These are phyloP conservation scores for Mellilla xanthometata DNA, from an alignment of 2,888 invertebrate genomes.

Conservation along the genomic window DNA sequence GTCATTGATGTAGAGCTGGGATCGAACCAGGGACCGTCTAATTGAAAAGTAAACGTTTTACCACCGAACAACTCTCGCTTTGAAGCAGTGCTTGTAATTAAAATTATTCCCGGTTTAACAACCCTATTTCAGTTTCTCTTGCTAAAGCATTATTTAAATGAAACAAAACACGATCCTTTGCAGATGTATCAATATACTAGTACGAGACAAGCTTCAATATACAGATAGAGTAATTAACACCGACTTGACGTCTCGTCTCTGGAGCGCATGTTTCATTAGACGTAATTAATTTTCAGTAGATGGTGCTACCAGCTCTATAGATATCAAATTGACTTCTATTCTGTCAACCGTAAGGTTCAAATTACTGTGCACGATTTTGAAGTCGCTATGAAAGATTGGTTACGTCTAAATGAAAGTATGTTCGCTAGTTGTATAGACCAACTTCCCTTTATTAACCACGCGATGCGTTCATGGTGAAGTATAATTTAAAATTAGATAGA, in stretches of 20 bases:
- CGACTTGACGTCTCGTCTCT: slow-evolving; percentile 36
- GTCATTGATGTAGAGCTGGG: no score
- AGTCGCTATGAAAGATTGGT: slow-evolving; percentile 11
- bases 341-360: slow-evolving; percentile 1
- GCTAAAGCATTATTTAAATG: no score
- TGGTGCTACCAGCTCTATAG: slow-evolving; percentile 13
- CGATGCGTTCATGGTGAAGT: no score
- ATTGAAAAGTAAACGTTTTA: no score
- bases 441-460: background rate
- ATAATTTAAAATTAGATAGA: no score
- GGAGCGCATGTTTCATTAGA: slow-evolving; percentile 60
- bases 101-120: no score
- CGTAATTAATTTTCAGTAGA: slow-evolving; percentile 57
- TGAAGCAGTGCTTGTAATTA: no score
- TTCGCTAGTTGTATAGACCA: slow-evolving; percentile 12
- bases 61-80: no score
- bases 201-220: slow-evolving; percentile 2
- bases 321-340: slow-evolving; percentile 2
- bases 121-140: no score
- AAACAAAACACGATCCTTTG: no score
- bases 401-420: slow-evolving; percentile 15
- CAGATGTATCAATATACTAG: no score
- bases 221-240: slow-evolving; percentile 25
- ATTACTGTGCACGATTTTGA: slow-evolving; percentile 2
- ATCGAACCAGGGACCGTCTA: no score